These are phyloP conservation scores for Pseudorectes ferrugineus DNA, from an alignment of 2,113 vertebrate species.

Conservation along the genomic window DNA sequence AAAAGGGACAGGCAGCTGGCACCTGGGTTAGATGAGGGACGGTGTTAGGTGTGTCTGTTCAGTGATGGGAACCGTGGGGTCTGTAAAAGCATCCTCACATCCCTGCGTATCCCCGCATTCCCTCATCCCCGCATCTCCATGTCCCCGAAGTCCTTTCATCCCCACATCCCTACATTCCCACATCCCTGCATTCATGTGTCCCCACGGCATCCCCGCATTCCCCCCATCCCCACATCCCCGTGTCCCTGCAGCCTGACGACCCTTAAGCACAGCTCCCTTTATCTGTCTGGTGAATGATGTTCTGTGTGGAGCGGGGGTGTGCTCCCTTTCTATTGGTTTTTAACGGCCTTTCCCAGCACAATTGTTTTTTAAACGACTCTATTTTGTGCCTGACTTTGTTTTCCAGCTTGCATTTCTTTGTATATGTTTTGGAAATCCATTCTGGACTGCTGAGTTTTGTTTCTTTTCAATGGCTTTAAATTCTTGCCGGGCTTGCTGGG, in stretches of 20 bases:
- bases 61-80: accelerated
- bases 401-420: conserved; percentile 63
- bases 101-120: not conserved
- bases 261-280: not conserved
- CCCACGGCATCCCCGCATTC: not conserved
- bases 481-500: conserved; percentile 61
- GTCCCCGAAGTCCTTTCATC: not conserved
- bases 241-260: not conserved
- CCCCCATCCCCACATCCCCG: not conserved
- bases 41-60: not conserved
- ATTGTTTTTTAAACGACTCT: conserved; percentile 64
- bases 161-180: not conserved
- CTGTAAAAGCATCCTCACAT: not conserved
- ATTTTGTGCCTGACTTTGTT: conserved; percentile 55
- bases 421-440: conserved; percentile 68
- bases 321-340: conserved; percentile 24
- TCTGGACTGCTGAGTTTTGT: conserved; percentile 66
- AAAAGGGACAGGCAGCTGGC: not conserved
- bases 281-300: conserved; percentile 24
- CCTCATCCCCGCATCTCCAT: accelerated
- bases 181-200: not conserved
- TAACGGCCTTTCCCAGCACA: conserved; percentile 43
- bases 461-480: conserved; percentile 71
- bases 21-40: not conserved
- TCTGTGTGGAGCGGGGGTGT: not conserved